Conservation (phyloP, 2,797 vertebrate genomes). For the Agapornis canus region DNA sequence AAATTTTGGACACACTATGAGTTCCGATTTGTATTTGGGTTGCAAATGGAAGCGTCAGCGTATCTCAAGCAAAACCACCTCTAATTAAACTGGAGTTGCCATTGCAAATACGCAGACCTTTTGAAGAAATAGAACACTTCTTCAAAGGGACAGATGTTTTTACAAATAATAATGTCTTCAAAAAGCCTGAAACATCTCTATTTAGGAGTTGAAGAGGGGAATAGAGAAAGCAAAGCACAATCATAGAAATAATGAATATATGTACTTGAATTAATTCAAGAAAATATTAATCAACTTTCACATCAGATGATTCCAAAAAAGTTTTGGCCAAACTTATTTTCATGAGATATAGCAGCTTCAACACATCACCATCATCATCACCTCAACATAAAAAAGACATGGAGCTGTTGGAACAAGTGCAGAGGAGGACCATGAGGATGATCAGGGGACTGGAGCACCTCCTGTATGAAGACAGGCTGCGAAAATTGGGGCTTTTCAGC, state of each 20-base stretch:
- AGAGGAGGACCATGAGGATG: too few relatives aligned
- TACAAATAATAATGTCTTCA: neutral
- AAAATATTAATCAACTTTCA: neutral
- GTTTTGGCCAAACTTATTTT: neutral
- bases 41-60: neutral
- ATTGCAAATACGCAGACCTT: neutral
- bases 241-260: neutral
- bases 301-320: neutral
- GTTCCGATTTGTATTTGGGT: neutral
- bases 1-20: neutral
- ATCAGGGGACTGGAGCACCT: too few relatives aligned
- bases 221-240: neutral
- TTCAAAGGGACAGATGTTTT: neutral
- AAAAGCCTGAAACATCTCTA: neutral
- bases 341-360: neutral
- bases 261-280: neutral
- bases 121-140: neutral
- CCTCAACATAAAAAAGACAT: too few relatives aligned
- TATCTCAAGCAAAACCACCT: neutral
- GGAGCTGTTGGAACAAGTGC: too few relatives aligned
- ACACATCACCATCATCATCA: accelerated
- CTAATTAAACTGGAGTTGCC: neutral
- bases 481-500: too few relatives aligned
- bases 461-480: too few relatives aligned
- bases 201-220: neutral